A percentile compares a stretch with the other conserved stretches of the same genome.
Conservation (phyloP, 2,113 vertebrate species). For the Gopherus evgoodei region DNA sequence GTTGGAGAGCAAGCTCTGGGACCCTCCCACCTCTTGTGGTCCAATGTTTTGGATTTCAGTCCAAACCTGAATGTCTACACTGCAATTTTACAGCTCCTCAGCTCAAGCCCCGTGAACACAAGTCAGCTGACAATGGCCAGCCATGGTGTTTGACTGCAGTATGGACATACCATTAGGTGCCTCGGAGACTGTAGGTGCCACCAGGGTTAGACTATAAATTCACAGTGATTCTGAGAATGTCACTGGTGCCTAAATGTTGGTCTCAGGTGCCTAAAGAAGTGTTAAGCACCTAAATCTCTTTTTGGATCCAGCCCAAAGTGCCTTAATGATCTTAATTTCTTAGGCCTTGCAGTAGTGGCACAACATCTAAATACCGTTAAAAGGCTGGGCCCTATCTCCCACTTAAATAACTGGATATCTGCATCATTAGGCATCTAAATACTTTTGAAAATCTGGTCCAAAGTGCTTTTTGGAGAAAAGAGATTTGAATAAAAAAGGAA, state of each 20-base stretch:
- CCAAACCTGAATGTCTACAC: neutral
- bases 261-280: neutral
- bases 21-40: neutral
- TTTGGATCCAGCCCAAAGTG: neutral
- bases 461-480: slow-evolving; percentile 13
- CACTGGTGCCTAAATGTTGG: neutral
- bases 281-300: neutral
- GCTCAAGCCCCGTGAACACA: neutral
- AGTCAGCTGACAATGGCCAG: neutral
- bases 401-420: slow-evolving; percentile 32
- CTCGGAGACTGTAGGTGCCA: neutral
- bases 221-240: neutral
- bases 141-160: neutral
- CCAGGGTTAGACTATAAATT: neutral
- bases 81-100: neutral
- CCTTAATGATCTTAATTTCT: slow-evolving; percentile 1
- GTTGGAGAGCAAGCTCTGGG: neutral
- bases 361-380: neutral
- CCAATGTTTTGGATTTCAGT: neutral
- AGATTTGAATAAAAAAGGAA: slow-evolving; percentile 6
- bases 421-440: neutral
- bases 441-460: neutral
- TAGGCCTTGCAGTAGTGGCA: neutral
- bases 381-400: slow-evolving; percentile 7
- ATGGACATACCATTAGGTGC: neutral